A percentile compares a stretch with the other conserved stretches of the same genome.
These are phyloP conservation scores for Lamprotornis superbus DNA, from an alignment of 2,113 vertebrate species.

Conservation along the genomic window DNA sequence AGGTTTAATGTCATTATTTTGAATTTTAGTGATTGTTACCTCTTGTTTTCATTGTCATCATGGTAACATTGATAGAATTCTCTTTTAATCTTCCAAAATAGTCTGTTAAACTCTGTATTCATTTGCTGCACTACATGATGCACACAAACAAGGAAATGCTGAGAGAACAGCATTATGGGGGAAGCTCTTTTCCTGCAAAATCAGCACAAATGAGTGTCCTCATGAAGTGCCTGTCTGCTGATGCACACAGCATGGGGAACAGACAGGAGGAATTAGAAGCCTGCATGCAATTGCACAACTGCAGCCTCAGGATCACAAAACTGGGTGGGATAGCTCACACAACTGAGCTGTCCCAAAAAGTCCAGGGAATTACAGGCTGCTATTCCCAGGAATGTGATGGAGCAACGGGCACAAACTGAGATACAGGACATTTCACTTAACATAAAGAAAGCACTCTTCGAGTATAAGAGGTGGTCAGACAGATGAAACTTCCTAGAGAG, in stretches of 20 bases:
- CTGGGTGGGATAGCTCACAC: neutral
- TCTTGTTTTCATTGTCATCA: neutral
- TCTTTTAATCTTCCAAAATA: neutral
- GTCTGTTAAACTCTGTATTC: neutral
- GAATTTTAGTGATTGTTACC: neutral
- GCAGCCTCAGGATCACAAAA: neutral
- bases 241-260: neutral
- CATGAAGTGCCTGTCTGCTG: neutral
- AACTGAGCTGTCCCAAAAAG: neutral
- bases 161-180: neutral
- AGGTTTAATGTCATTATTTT: neutral
- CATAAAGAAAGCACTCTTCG: neutral
- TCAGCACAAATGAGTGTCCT: neutral
- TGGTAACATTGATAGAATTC: neutral
- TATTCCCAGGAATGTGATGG: neutral
- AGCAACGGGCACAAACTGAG: neutral
- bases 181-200: neutral
- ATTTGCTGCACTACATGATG: neutral
- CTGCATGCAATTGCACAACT: neutral
- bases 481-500: neutral
- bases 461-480: neutral
- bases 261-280: neutral
- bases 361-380: neutral
- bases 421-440: neutral
- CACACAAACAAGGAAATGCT: neutral